phyloP scores from a whole-genome alignment of 2,888 invertebrate species.

The Leptothorax acervorum region DNA sequence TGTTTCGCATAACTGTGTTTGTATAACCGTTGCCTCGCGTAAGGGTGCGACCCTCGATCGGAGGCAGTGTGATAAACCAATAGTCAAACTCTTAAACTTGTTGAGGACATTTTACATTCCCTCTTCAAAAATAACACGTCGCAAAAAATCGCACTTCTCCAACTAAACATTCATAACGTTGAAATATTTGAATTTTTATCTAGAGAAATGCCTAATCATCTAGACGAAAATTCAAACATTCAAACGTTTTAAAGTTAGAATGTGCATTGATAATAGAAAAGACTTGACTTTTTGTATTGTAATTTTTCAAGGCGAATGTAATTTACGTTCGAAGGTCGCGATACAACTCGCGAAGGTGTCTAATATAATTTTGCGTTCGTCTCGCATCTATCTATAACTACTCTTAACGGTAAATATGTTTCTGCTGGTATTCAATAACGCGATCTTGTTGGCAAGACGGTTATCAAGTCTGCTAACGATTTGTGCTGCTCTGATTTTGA shows the following conservation, averaged over 20 bases:
- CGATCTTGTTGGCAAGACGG: conserved; percentile 16
- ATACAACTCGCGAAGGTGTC: conserved; percentile 20
- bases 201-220: not conserved
- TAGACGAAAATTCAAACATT: conserved; percentile 5
- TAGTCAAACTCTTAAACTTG: not conserved
- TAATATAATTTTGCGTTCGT: conserved; percentile 30
- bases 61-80: conserved; percentile 79
- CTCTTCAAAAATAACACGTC: not conserved
- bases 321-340: conserved; percentile 77
- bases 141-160: not conserved
- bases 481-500: conserved; percentile 25
- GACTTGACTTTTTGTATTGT: not conserved
- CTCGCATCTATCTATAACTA: conserved; percentile 53
- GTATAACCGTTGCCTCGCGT: conserved; percentile 14
- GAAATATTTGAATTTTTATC: conserved; percentile 3
- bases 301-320: conserved; percentile 14
- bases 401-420: conserved; percentile 61
- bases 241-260: not conserved
- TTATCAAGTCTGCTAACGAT: conserved; percentile 21
- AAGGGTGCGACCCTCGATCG: conserved; percentile 76
- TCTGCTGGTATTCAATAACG: conserved; percentile 45
- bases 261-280: not conserved
- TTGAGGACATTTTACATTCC: conserved; percentile 65
- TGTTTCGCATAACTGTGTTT: conserved; percentile 23
- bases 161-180: not conserved